Evolutionary conservation across 2,113 vertebrate species (phyloP), one percentile per base, ranked within the genome.

Genomic region (Chrysochloris asiatica): DNA sequence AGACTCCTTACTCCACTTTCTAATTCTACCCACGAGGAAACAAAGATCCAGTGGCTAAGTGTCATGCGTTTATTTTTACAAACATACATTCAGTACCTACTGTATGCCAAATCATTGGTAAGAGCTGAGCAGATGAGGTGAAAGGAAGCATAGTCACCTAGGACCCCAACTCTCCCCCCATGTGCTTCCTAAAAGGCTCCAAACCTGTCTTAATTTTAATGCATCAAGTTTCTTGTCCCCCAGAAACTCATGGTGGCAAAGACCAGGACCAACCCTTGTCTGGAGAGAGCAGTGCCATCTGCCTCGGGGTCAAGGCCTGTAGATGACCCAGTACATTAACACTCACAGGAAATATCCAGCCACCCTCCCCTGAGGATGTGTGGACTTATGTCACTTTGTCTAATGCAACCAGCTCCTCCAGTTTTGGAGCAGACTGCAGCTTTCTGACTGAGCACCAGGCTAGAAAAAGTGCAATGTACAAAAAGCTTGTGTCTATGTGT

Each of bases 231-330:
- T 3, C 54, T 61, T 2, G 52, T 33, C 47, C 41, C 47, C 17
- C 41, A 16, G n/a, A 8, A 14, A 72, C 12, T n/a, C n/a, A n/a
- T n/a, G n/a, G n/a, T n/a, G n/a, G n/a, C n/a, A n/a, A n/a, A n/a
- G n/a, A n/a, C n/a, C n/a, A n/a, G n/a, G n/a, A n/a, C n/a, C n/a
- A 4, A 4, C 22, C 48, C 30, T 9, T 0, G 22, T 9, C 3
- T 3, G 33, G 14, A 33, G 36, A 16, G 48, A 12, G 0, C 38
- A 4, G 14, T 24, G 38, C 47, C 2, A 1, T 0, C 8, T 6
- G 28, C 38, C 36, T 3, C 8, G 28, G 38, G 16, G 9, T 54
- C 76, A 33, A n/a, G 1, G 7, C 9, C 38, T 75, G 8, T 75
- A 33, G n/a, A n/a, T n/a, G 48, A 50, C 48, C 48, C 48, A 50